These are phyloP conservation scores for Calonectris borealis DNA, from an alignment of 2,113 vertebrate species.

Conservation along the genomic window DNA sequence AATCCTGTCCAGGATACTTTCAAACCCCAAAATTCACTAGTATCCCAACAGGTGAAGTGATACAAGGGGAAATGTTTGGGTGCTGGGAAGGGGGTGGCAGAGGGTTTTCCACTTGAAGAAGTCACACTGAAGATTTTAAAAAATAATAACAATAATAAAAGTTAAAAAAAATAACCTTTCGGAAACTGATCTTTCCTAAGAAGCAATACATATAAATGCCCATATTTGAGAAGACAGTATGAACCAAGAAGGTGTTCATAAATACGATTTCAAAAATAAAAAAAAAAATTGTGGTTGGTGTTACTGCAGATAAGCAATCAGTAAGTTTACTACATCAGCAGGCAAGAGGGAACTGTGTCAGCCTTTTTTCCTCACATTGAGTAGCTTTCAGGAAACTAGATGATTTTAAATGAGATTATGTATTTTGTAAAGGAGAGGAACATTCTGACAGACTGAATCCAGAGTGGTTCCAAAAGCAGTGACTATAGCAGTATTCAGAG, in stretches of 20 bases:
- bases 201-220: slow-evolving; percentile 6
- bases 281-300: not conserved
- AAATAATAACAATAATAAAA: not conserved
- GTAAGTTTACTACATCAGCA: slow-evolving; percentile 23
- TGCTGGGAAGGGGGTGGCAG: not conserved
- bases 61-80: not conserved
- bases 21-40: not conserved
- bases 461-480: slow-evolving; percentile 58
- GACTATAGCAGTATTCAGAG: slow-evolving; percentile 60
- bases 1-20: not conserved
- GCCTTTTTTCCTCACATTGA: slow-evolving; percentile 10
- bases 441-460: slow-evolving; percentile 66
- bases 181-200: not conserved
- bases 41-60: not conserved
- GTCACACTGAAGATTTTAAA: not conserved
- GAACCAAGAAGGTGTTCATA: slow-evolving; percentile 22
- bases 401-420: slow-evolving; percentile 63
- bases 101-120: not conserved
- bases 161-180: not conserved
- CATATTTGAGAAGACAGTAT: not conserved
- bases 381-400: slow-evolving; percentile 45
- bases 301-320: slow-evolving; percentile 39
- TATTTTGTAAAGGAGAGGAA: slow-evolving; percentile 57
- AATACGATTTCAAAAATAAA: slow-evolving; percentile 4
- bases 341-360: slow-evolving; percentile 42